A percentile compares a stretch with the other conserved stretches of the same genome.
Conservation (phyloP, 2,888 invertebrate species). For the Gisinianus flammeolus region DNA sequence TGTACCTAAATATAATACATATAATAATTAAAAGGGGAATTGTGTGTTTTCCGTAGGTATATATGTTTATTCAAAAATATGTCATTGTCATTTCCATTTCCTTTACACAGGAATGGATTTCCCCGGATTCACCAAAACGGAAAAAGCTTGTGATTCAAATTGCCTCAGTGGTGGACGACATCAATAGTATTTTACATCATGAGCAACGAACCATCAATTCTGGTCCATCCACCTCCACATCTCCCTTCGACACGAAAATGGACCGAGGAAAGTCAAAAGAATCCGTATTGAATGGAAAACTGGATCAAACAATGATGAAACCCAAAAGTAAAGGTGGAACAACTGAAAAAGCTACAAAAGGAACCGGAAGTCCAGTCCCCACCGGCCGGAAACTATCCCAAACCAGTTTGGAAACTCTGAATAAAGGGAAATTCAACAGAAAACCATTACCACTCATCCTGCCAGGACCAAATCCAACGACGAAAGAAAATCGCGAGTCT, state of each 20-base stretch:
- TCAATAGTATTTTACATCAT: background rate
- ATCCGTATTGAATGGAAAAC: no score
- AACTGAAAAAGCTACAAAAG: no score
- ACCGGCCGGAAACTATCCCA: background rate
- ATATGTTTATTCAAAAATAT: background rate
- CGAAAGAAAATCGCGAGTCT: no score
- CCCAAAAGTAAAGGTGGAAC: no score
- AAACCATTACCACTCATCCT: no score
- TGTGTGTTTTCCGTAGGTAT: background rate
- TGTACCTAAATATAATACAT: background rate
- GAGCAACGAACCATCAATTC: background rate
- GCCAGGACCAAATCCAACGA: no score
- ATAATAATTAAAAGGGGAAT: background rate
- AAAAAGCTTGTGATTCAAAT: constrained; percentile 25
- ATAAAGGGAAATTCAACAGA: no score
- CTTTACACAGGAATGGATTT: constrained; percentile 21
- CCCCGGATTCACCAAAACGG: constrained; percentile 1
- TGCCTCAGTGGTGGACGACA: constrained; percentile 15
- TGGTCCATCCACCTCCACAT: background rate
- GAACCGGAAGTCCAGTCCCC: background rate
- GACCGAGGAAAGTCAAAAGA: no score
- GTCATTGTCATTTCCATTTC: background rate
- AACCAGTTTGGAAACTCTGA: background rate
- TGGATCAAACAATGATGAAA: no score
- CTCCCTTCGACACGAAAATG: no score